phyloP scores from a whole-genome alignment of 1,140 invertebrate species.

The Lucilia sericata region DNA sequence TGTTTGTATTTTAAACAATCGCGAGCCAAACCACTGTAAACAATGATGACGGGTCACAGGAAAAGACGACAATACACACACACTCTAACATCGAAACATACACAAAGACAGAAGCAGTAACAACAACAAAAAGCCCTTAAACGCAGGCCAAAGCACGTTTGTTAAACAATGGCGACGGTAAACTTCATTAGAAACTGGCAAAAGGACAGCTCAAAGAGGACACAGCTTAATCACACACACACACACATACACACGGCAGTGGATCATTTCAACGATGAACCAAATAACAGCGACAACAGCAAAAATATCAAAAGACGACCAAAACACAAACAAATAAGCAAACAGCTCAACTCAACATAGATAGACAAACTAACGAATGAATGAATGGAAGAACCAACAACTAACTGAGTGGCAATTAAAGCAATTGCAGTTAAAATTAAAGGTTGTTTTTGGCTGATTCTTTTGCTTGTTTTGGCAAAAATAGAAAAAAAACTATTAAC shows the following conservation, averaged over 20 bases:
- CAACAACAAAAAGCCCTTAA: conserved; percentile 31
- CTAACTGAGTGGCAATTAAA: conserved; percentile 38
- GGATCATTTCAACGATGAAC: conserved; percentile 21
- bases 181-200: conserved; percentile 44
- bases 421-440: conserved; percentile 30
- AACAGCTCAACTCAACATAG: neutral
- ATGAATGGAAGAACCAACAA: no score
- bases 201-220: conserved; percentile 37
- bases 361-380: neutral
- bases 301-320: neutral
- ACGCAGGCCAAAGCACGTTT: conserved; percentile 43
- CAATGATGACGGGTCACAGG: conserved; percentile 33
- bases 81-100: no score
- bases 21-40: conserved; percentile 43
- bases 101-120: neutral
- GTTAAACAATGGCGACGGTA: conserved; percentile 44
- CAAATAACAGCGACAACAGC: conserved; percentile 11
- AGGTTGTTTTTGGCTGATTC: conserved; percentile 12
- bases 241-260: neutral
- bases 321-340: neutral
- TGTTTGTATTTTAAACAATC: conserved; percentile 10
- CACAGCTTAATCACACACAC: neutral
- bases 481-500: neutral
- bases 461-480: neutral
- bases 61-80: conserved; percentile 13